phyloP scores from a whole-genome alignment of 2,888 invertebrate genomes.

The Cephus sareptanus region DNA sequence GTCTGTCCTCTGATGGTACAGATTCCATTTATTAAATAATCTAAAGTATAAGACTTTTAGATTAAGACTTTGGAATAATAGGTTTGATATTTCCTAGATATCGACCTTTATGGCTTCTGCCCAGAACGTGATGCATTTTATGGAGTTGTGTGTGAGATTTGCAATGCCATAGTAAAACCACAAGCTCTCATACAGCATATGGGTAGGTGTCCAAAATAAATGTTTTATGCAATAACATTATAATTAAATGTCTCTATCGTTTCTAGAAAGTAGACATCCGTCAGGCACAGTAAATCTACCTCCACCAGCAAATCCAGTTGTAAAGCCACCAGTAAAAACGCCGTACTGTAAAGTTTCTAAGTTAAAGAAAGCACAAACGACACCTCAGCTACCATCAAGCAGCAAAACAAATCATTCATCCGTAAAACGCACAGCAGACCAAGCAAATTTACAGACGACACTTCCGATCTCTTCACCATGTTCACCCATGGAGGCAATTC shows the following conservation, averaged over 20 bases:
- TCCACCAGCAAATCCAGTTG: constrained; percentile 53
- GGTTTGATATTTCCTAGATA: constrained; percentile 67
- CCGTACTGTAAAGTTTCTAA: constrained; percentile 63
- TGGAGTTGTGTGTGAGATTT: constrained; percentile 82
- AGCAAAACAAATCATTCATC: constrained; percentile 43
- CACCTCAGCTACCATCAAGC: constrained; percentile 37
- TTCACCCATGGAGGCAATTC: constrained; percentile 56
- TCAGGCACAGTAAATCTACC: constrained; percentile 57
- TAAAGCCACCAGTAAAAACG: constrained; percentile 55
- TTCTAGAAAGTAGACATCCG: constrained; percentile 60
- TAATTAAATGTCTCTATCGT: constrained; percentile 8
- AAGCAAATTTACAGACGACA: constrained; percentile 42
- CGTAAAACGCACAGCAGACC: constrained; percentile 52
- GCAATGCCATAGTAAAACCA: constrained; percentile 81
- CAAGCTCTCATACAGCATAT: constrained; percentile 82
- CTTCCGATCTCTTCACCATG: constrained; percentile 52
- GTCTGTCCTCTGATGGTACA: constrained; percentile 61
- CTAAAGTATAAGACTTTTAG: not conserved
- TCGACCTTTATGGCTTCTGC: constrained; percentile 81
- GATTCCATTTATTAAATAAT: not conserved
- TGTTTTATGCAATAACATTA: not conserved
- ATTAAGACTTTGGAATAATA: not conserved
- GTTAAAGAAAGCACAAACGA: constrained; percentile 53
- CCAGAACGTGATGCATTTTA: constrained; percentile 82
- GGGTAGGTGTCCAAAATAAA: constrained; percentile 51